Evolutionary conservation across 2,113 vertebrate species (phyloP).

Genomic region (Monopterus albus): DNA sequence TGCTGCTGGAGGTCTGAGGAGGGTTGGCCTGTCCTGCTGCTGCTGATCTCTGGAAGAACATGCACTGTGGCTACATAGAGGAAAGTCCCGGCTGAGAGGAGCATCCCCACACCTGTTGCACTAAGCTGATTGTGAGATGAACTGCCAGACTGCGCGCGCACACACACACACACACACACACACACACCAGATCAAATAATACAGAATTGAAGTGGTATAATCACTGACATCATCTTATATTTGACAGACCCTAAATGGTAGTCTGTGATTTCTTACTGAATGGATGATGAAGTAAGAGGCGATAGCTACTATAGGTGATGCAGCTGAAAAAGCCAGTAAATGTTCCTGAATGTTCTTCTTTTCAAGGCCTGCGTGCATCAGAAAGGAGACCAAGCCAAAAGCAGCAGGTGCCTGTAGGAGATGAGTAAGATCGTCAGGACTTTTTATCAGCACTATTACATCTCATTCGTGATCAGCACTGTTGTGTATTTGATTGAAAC

Average conservation of each 20-base stretch:
- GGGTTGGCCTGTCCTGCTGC: slow-evolving; percentile 38
- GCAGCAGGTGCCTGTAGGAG: slow-evolving; percentile 82
- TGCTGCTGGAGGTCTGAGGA: slow-evolving; percentile 50
- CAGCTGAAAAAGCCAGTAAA: slow-evolving; percentile 82
- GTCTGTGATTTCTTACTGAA: slow-evolving; percentile 66
- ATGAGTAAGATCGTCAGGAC: neutral
- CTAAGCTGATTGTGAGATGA: slow-evolving; percentile 70
- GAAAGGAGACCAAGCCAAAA: slow-evolving; percentile 85
- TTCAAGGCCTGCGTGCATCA: slow-evolving; percentile 83
- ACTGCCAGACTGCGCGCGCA: slow-evolving; percentile 67
- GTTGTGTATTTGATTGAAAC: neutral
- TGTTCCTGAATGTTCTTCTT: slow-evolving; percentile 82
- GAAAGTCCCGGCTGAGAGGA: slow-evolving; percentile 83
- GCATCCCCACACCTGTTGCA: slow-evolving; percentile 78
- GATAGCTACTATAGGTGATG: slow-evolving; percentile 82
- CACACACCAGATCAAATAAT: too few species aligned
- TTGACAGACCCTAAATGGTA: too few species aligned
- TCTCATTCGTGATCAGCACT: neutral
- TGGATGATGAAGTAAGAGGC: slow-evolving; percentile 81
- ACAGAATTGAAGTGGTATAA: too few species aligned
- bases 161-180: too few species aligned
- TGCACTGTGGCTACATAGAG: slow-evolving; percentile 81
- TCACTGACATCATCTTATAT: too few species aligned
- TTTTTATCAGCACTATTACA: neutral
- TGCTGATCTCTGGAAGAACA: slow-evolving; percentile 80